Conservation (phyloP, 1,140 invertebrate species). For the Eurosta solidaginis region DNA sequence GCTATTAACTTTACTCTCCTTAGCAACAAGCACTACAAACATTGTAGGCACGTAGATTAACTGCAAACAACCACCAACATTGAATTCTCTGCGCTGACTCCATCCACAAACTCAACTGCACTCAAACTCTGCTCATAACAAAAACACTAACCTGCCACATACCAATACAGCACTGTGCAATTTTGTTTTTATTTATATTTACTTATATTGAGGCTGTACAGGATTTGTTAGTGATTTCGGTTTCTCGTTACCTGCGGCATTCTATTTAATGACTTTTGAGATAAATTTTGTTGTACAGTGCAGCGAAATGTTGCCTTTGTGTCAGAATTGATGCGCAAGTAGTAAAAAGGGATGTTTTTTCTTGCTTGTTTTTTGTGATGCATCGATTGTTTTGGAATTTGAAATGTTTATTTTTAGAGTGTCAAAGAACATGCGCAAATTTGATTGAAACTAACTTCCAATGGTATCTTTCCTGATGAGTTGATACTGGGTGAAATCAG, state of each 20-base stretch:
- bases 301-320: conserved; percentile 5
- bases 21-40: background rate
- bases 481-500: too few species aligned
- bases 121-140: too few species aligned
- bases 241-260: background rate
- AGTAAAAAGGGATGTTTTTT: background rate
- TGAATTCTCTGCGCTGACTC: too few species aligned
- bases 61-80: background rate
- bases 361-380: background rate
- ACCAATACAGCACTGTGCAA: background rate
- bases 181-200: background rate
- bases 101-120: background rate
- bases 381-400: background rate
- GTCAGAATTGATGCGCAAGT: background rate
- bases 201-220: background rate
- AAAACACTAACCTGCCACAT: background rate
- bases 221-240: conserved; percentile 15
- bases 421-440: background rate
- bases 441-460: too few species aligned
- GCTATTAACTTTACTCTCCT: background rate
- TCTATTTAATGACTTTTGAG: conserved; percentile 17
- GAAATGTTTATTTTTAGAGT: background rate
- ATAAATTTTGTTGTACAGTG: background rate
- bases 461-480: too few species aligned
- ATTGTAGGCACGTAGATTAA: background rate